Evolutionary conservation across 2,888 invertebrate genomes (phyloP).

Genomic region (Acanthosoma haemorrhoidale): DNA sequence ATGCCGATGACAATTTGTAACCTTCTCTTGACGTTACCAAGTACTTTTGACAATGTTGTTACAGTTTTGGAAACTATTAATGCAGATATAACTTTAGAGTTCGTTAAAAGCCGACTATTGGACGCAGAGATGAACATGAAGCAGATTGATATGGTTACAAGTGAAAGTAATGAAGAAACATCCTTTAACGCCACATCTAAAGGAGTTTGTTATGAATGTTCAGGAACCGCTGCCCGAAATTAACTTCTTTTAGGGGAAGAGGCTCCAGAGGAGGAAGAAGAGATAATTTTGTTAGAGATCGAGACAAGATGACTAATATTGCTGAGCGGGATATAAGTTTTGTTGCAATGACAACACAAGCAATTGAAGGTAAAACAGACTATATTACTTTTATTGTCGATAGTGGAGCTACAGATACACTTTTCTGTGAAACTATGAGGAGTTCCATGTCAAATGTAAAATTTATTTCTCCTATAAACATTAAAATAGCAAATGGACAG

Average conservation of each 20-base stretch:
- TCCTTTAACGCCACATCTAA: neutral
- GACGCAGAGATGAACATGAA: too few species aligned
- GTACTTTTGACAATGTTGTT: too few species aligned
- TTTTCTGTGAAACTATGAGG: neutral
- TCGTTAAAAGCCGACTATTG: neutral
- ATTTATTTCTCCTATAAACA: neutral
- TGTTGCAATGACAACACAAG: too few species aligned
- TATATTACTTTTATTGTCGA: neutral
- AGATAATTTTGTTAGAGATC: too few species aligned
- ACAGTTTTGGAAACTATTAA: neutral
- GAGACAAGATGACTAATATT: neutral
- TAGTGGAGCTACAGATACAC: neutral
- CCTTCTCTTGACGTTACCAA: too few species aligned
- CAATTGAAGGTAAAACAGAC: neutral
- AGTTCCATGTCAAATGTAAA: neutral
- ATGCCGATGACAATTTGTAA: too few species aligned
- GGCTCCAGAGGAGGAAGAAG: too few species aligned
- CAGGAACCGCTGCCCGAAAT: neutral
- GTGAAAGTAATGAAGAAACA: neutral
- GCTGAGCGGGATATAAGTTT: too few species aligned
- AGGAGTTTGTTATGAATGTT: neutral
- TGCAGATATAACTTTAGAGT: neutral
- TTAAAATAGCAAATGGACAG: too few species aligned
- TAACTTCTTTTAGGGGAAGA: neutral
- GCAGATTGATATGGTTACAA: too few species aligned